Conservation (phyloP, 2,888 invertebrate genomes). For the Habroteleia sp. region DNA sequence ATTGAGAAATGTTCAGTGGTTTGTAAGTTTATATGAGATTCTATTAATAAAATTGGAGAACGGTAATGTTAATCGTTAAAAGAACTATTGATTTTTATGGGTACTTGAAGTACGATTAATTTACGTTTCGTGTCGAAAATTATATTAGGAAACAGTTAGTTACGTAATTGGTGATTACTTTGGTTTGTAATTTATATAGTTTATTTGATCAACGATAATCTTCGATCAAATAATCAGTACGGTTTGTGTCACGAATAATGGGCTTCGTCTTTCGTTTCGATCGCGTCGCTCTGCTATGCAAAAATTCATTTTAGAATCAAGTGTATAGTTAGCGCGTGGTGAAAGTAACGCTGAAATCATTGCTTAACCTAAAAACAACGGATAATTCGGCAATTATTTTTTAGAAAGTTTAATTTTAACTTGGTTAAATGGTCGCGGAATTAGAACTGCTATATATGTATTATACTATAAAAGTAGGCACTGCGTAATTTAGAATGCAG, state of each 20-base stretch:
- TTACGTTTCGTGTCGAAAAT: neutral
- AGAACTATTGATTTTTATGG: neutral
- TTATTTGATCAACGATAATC: too few species aligned
- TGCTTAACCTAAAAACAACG: slow-evolving; percentile 29
- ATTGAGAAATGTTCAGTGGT: slow-evolving; percentile 13
- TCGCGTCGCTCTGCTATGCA: neutral
- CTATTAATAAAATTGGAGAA: neutral
- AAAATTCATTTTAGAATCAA: slow-evolving; percentile 5
- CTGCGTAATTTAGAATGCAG: too few species aligned
- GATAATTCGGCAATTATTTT: slow-evolving; percentile 52
- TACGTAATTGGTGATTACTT: slow-evolving; percentile 1
- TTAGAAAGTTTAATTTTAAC: slow-evolving; percentile 45
- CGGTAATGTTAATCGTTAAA: neutral
- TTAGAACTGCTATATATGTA: neutral
- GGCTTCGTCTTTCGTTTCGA: neutral
- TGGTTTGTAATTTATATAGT: too few species aligned
- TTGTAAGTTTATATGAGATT: slow-evolving; percentile 1
- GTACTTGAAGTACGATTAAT: neutral
- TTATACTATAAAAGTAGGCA: too few species aligned
- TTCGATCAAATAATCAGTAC: neutral
- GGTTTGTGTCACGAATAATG: neutral
- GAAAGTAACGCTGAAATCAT: slow-evolving; percentile 13
- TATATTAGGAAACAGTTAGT: neutral
- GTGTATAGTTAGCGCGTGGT: slow-evolving; percentile 8
- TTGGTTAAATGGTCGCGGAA: neutral